Base-by-base conservation (phyloP, 2,888 invertebrate genomes). In the Ectobius pallidus region DNA sequence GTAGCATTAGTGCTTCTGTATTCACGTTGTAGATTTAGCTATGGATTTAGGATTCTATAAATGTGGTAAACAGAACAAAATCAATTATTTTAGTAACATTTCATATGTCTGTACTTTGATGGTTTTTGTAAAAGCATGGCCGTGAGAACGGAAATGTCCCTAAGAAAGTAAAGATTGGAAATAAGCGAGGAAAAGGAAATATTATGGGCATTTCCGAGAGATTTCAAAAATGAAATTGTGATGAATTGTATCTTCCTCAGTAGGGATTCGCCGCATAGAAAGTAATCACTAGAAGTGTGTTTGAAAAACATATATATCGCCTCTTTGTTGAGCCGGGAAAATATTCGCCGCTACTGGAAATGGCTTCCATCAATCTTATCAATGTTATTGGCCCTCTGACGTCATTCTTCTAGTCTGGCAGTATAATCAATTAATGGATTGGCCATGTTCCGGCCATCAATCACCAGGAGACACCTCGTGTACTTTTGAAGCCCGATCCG, bases 361-460 rank as follows among this genome's bases (percentile, higher is more conserved):
- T 68, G 55, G 18, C n/a, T 30, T 55, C 61, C 55, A 71, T 70
- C 71, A 61, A 67, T 69, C 73, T 52, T 67, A 71, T 71, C 74
- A 71, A 63, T 74, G 67, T 71, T 69, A 62, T 52, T 55, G 62
- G 71, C 30, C 55, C 69, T 22, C 61, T 74, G 71, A 71, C 69
- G 74, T 74, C 74, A 71, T 74, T 68, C 71, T 74, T 68, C 44
- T 65, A 22, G 27, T 55, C 32, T 63, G 61, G 71, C 67, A 63
- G 74, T 61, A 61, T 74, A 74, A 74, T 74, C 71, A 74, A 74
- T 71, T 74, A 74, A 74, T 71, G 74, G 74, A 74, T 71, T 73
- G 73, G 71, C 34, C 34, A 58, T 69, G 68, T 71, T 71, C 71
- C 61, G 58, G 22, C 71, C 30, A 74, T 74, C 71, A 68, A 74